Conservation (phyloP, 2,888 invertebrate species). For the Sussaba pulchella region DNA sequence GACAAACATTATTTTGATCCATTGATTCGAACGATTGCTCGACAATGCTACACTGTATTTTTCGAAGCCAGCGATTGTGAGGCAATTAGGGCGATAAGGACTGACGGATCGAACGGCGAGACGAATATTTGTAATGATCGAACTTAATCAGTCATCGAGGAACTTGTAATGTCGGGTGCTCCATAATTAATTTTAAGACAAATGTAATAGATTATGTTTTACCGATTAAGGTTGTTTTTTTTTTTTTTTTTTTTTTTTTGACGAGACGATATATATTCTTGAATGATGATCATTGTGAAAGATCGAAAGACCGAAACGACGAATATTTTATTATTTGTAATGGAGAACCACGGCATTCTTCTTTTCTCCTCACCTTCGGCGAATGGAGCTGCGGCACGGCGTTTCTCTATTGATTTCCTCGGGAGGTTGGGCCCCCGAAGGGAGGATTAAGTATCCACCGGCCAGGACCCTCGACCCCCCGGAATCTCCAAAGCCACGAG, state of each 20-base stretch:
- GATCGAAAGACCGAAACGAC: not conserved
- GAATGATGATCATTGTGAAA: not conserved
- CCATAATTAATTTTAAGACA: too few relatives aligned
- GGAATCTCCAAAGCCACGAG: constrained; percentile 54
- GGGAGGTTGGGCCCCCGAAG: constrained; percentile 70
- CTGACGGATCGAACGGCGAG: too few relatives aligned
- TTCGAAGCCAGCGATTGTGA: too few relatives aligned
- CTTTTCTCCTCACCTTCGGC: constrained; percentile 37
- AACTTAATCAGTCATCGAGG: too few relatives aligned
- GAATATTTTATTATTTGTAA: constrained; percentile 19
- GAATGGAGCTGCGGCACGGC: constrained; percentile 69
- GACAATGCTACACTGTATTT: too few relatives aligned
- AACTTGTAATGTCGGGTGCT: too few relatives aligned
- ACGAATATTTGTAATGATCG: too few relatives aligned
- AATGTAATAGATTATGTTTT: too few relatives aligned
- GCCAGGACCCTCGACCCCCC: constrained; percentile 56
- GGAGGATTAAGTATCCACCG: constrained; percentile 78
- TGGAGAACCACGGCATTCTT: constrained; percentile 16
- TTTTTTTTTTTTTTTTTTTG: too few relatives aligned
- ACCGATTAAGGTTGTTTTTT: too few relatives aligned
- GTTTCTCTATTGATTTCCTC: constrained; percentile 74
- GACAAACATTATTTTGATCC: not conserved
- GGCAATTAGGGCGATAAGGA: too few relatives aligned
- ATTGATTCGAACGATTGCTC: not conserved
- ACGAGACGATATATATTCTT: not conserved